Evolutionary conservation across 2,888 invertebrate genomes (phyloP).

Genomic region (Aproaerema taeniolella): DNA sequence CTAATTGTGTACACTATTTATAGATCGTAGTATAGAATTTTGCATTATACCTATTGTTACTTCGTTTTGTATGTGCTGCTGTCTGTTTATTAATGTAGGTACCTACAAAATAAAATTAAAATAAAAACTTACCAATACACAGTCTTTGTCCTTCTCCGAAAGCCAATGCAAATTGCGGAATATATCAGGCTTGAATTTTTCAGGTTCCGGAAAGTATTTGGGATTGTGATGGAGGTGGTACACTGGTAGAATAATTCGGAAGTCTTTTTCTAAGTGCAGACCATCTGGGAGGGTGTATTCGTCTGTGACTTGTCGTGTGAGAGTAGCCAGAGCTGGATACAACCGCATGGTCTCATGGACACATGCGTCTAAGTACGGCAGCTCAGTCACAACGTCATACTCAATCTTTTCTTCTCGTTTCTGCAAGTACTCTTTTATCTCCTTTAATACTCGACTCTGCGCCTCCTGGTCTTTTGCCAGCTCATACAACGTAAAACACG

Average conservation of each 20-base stretch:
- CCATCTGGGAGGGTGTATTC: constrained; percentile 34
- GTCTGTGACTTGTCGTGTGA: constrained; percentile 42
- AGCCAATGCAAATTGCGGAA: constrained; percentile 37
- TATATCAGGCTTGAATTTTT: constrained; percentile 34
- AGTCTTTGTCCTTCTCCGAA: constrained; percentile 41
- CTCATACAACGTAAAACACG: constrained; percentile 37
- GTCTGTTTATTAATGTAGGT: too few species aligned
- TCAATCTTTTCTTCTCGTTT: constrained; percentile 22
- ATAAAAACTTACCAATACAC: constrained; percentile 1
- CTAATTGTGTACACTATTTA: too few species aligned
- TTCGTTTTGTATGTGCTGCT: too few species aligned
- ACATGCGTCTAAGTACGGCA: constrained; percentile 44
- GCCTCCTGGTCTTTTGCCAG: constrained; percentile 37
- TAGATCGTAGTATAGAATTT: too few species aligned
- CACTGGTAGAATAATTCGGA: constrained; percentile 39
- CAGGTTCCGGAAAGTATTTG: constrained; percentile 36
- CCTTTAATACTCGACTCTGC: constrained; percentile 31
- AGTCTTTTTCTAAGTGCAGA: constrained; percentile 31
- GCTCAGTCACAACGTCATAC: constrained; percentile 36
- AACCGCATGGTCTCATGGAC: constrained; percentile 40
- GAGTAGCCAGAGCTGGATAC: constrained; percentile 38
- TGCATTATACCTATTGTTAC: too few species aligned
- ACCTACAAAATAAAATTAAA: too few species aligned
- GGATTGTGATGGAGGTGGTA: constrained; percentile 35
- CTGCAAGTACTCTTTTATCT: constrained; percentile 28